Base-by-base conservation (phyloP, 2,113 vertebrate genomes). In the Periophthalmus modestus region DNA sequence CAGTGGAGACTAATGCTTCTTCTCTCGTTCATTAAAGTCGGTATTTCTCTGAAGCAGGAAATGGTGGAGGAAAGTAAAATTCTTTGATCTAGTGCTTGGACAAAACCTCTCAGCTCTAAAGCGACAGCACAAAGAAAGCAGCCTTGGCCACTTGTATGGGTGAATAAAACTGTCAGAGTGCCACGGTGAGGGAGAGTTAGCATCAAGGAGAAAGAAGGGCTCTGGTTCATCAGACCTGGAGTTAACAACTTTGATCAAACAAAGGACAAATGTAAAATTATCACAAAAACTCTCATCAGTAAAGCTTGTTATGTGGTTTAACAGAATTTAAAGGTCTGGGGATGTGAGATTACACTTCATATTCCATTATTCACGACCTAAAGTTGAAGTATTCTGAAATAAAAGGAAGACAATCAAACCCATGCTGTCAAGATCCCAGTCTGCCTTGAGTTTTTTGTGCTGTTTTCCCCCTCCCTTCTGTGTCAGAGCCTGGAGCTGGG, bases 11-110 rank as follows among this genome's bases (percentile, higher is more conserved):
- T 67, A 73, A 73, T 78, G 18, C 78, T 65, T 70, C 63, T 57
- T 65, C 34, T 65, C 71, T n/a, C 0, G 78, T 12, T 70, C 57
- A 80, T 2, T 68, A 3, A 68, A 47, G n/a, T 61, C 33, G 81
- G 79, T 72, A 72, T 19, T 52, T n/a, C 48, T 67, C 55, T 74
- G 74, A 71, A 66, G 19, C 66, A 76, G 74, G 59, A 81, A 75
- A 74, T 48, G 59, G 23, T 50, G 66, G 54, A 71, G 61, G 18
- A 76, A 77, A 61, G 71, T 78, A 69, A 73, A 81, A 65, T 34
- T n/a, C 1, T 72, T 57, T 83, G 69, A 72, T 81, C 66, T 63
- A n/a, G 58, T 55, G 13, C 47, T 68, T 19, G 34, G 69, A 75
- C 74, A 73, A 83, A 76, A 71, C 72, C 15, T 59, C 75, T 16